Evolutionary conservation across 2,113 vertebrate species (phyloP), one percentile per base, ranked within the genome.

Genomic region (Pundamilia nyererei): DNA sequence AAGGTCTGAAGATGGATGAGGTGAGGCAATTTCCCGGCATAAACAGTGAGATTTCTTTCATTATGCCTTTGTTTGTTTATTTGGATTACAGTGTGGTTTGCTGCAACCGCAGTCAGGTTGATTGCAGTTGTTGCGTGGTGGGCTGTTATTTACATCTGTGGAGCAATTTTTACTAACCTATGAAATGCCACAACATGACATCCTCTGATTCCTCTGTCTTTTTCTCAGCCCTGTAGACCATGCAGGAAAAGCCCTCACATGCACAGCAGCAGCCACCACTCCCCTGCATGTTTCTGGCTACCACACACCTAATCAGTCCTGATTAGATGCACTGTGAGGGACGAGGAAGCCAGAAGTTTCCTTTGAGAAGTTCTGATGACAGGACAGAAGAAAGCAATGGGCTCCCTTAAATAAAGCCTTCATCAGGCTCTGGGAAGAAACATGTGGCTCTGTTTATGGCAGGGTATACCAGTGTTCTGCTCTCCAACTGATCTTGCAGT

Each of bases 141-240:
- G 89, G 93, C 92, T 94, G 91, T 89, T 86, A 92, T 93, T 94
- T 92, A 38, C 79, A 85, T 87, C 38, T 17, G 77, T 47, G 86
- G 90, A 93, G 92, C 58, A 90, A 94, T 95, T 94, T 94, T 94
- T 91, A 95, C 91, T 91, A 87, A 89, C 86, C 55, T 60, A 70
- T 87, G 89, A 91, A 92, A 92, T 12, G 45, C 81, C 90, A 89
- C 89, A 81, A 86, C 33, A 40, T 72, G 77, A 54, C 70, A 72
- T 77, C 70, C 17, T 62, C 19, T 81, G 45, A 70, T 21, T 54
- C 77, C 83, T 79, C 49, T 40, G 33, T 55, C n/a, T 58, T 75
- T 80, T 51, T 86, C 58, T 40, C 65, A 53, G 54, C 58, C 55
- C 56, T 62, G 14, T 15, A 13, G 47, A 79, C 24, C 80, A 17